Percentiles rank a stretch among this genome's conserved stretches.
Conservation (phyloP, 1,140 invertebrate species). For the Nymphalis io region DNA sequence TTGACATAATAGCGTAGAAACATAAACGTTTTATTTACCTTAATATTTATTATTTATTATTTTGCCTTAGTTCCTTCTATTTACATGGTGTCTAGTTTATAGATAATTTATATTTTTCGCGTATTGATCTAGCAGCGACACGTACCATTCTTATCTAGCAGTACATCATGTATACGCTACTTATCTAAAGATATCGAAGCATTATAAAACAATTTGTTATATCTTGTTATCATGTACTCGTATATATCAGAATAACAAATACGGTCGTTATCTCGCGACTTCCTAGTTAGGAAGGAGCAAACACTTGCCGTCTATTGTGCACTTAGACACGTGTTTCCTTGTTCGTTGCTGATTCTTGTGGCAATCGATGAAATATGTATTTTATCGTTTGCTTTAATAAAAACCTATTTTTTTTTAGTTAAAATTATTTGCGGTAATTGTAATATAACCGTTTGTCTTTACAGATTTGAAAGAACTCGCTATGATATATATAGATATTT, state of each 20-base stretch:
- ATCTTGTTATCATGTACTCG: slow-evolving; percentile 7
- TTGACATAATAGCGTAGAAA: slow-evolving; percentile 1
- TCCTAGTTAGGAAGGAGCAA: slow-evolving; percentile 1
- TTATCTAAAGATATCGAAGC: slow-evolving; percentile 21
- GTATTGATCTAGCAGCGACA: not conserved
- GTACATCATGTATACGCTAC: too few species aligned
- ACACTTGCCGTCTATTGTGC: slow-evolving; percentile 9
- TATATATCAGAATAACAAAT: not conserved
- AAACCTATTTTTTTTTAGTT: too few species aligned
- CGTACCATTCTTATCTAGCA: not conserved
- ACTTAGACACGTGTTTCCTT: not conserved
- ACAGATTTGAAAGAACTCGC: too few species aligned
- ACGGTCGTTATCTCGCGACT: slow-evolving; percentile 6
- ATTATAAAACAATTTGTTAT: slow-evolving; percentile 26
- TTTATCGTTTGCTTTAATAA: too few species aligned
- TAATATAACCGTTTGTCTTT: too few species aligned
- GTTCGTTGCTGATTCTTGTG: not conserved
- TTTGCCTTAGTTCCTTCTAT: too few species aligned
- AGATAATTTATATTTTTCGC: not conserved
- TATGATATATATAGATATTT: too few species aligned
- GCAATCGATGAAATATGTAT: not conserved
- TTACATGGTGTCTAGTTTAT: not conserved
- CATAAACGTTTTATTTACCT: not conserved
- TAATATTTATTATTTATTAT: not conserved
- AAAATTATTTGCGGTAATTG: too few species aligned